Base-by-base conservation (phyloP, 2,888 invertebrate genomes). In the Drosophila quasianomalipes region DNA sequence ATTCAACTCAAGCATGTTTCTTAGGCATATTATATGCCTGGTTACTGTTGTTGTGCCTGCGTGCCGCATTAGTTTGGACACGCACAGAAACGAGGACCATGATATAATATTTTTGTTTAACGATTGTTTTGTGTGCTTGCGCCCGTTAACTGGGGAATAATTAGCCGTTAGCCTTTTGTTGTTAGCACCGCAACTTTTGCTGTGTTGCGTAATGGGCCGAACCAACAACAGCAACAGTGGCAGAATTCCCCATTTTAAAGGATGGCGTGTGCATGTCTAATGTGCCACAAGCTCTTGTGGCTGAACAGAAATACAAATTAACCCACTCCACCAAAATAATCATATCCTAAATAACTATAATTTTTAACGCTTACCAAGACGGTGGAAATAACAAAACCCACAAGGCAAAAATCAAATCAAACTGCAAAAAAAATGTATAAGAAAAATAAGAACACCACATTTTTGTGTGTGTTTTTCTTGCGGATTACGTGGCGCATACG, bases 241-340 rank as follows among this genome's bases (percentile, higher is more conserved):
- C 19, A 30, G 41, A 54, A 74, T 59, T 72, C 52, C 55, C 54
- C 82, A 88, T 76, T 85, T 85, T 85, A 87, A 85, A 89, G 82
- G 74, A 88, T 85, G 78, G 89, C 83, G 78, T 88, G 90, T 88
- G 88, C 89, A 86, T 82, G 84, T 76, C 90, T 79, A 90, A 90
- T 90, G 90, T 60, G 81, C 70, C 73, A 51, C 78, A 79, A 72
- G 65, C 71, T 66, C 64, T 64, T 53, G 39, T 28, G 52, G 52
- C n/a, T 4, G 39, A 26, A 59, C 35, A 54, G 54, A 59, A 53
- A 67, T 37, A 28, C 28, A 61, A 69, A 72, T 72, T 70, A 55
- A 4, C n/a, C 16, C 41, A 55, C 28, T 26, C 26, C 35, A 37
- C 19, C 57, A 57, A 70, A 67, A 75, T 65, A 76, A 74, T 68